Evolutionary conservation across 2,113 vertebrate genomes (phyloP), one percentile per base, ranked within the genome.

Genomic region (Ochotona princeps): DNA sequence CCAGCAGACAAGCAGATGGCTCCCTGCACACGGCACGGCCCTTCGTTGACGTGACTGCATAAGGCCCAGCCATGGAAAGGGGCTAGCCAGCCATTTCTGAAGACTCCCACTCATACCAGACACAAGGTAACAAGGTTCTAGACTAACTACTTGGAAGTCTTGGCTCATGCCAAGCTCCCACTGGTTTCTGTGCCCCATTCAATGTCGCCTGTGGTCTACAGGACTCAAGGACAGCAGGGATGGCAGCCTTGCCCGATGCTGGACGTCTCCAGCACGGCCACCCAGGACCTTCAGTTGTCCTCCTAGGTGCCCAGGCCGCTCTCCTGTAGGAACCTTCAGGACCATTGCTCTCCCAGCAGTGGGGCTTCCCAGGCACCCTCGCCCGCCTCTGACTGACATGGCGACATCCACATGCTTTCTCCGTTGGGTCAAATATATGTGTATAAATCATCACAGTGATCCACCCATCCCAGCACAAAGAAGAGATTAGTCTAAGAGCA

Each of bases 31-130:
- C 83, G 5, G 25, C 9, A 8, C 25, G 30, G 67, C 20, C 6
- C 30, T 20, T 57, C 49, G 28, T 0, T 72, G 8, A 63, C 15
- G n/a, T 2, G 60, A 57, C 23, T 49, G 44, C 47, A 30, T 20
- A 38, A 49, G 67, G 35, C 26, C 28, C 0, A 83, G 44, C 47
- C 7, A 28, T 20, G 17, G 49, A 30, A 23, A 18, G 32, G 17
- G 30, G 38, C 13, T 7, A 38, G 8, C 8, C 3, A 4, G 25
- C 20, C 2, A 11, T 32, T 63, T 11, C n/a, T 0, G 8, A 21
- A n/a, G 60, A 47, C 18, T 26, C 8, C n/a, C 70, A 66, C 13
- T 26, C 49, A 28, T 4, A 6, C 2, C 5, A 20, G 13, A 44
- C 70, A 44, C 32, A 44, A 35, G 63, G 70, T 21, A 12, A 60